Evolutionary conservation across 2,113 vertebrate genomes (phyloP), one percentile per base, ranked within the genome.

Genomic region (Scatophagus argus): DNA sequence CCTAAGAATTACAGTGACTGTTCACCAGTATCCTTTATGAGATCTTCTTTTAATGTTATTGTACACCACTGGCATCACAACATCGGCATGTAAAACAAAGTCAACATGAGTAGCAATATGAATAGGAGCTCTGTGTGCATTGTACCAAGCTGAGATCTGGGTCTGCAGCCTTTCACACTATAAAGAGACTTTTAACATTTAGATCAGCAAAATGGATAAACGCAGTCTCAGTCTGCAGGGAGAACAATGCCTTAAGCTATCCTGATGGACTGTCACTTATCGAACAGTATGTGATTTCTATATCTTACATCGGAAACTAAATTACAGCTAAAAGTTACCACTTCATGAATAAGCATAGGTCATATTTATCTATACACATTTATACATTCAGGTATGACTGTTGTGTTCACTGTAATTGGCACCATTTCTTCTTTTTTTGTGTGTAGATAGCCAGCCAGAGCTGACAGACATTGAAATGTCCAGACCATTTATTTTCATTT

Each of bases 311-410:
- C 90, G 88, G 82, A 92, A 92, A 91, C 91, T 86, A 92, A 92
- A 88, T 88, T 86, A 93, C 90, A 91, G 88, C 90, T 94, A 90
- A 93, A 85, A 87, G 84, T 92, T 92, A 92, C 91, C 89, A 94
- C 92, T 94, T 93, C 85, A 93, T 91, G 90, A 92, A 89, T 93
- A 92, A 93, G 91, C 91, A 90, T 88, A 87, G 84, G 79, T 90
- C 87, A 90, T 93, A 91, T 94, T 92, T 92, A 93, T 93, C 87
- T 94, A 91, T 94, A 93, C 93, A 94, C 86, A 92, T 94, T 93
- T 93, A 93, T 93, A 93, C 92, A 94, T 93, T 93, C 92, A 93
- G 92, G 77, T 89, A 86, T 87, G 84, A 91, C 89, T 88, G 79
- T 79, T 85, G 71, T 84, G 84, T 88, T 86, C 77, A 88, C 76